A percentile compares a stretch with the other conserved stretches of the same genome.
These are phyloP conservation scores for Dryobotodes eremita DNA, from an alignment of 2,888 invertebrate species.

Conservation along the genomic window DNA sequence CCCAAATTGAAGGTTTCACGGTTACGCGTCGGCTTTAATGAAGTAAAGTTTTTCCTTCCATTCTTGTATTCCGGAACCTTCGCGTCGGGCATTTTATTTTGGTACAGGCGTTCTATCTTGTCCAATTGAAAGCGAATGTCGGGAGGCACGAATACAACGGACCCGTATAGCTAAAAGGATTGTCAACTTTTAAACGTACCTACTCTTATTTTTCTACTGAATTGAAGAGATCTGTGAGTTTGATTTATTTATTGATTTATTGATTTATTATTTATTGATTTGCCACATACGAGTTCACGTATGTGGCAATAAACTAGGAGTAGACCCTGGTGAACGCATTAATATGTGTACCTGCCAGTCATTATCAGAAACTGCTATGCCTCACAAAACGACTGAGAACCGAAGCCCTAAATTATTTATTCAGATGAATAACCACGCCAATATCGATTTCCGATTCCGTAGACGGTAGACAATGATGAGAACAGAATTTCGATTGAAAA, in stretches of 20 bases:
- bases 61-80: slow-evolving; percentile 60
- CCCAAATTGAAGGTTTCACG: slow-evolving; percentile 84
- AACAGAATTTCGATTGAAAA: slow-evolving; percentile 62
- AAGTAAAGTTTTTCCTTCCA: slow-evolving; percentile 77
- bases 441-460: slow-evolving; percentile 56
- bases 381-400: slow-evolving; percentile 2
- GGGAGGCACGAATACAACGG: slow-evolving; percentile 40
- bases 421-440: slow-evolving; percentile 34
- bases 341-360: background rate
- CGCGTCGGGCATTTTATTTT: slow-evolving; percentile 59
- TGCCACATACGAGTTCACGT: slow-evolving; percentile 15
- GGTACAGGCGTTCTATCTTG: slow-evolving; percentile 57
- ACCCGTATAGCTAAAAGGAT: slow-evolving; percentile 63
- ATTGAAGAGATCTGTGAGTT: slow-evolving; percentile 33
- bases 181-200: slow-evolving; percentile 63
- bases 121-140: slow-evolving; percentile 65
- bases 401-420: slow-evolving; percentile 35
- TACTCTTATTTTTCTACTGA: slow-evolving; percentile 48
- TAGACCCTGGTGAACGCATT: background rate
- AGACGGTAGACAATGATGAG: slow-evolving; percentile 42
- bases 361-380: background rate
- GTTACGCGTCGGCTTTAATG: slow-evolving; percentile 80
- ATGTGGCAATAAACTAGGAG: background rate
- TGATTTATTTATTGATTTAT: too few species aligned
- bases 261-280: too few species aligned